Evolutionary conservation across 2,797 vertebrate genomes (phyloP), one percentile per base, ranked within the genome.

Genomic region (Anabacerthia variegaticeps): DNA sequence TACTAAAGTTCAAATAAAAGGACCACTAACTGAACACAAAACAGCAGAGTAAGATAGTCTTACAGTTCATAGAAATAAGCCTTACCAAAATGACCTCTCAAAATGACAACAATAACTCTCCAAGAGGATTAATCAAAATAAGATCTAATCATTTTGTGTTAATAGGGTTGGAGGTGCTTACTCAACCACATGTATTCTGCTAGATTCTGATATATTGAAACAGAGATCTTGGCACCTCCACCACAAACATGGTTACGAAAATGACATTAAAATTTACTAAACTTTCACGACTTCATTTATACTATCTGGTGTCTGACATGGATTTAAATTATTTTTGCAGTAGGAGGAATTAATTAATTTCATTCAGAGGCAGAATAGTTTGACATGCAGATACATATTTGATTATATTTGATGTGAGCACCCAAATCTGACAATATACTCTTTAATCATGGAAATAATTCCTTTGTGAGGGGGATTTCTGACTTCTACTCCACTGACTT

Each of bases 311-410:
- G 48, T 88, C 78, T 89, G 85, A 92, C 78, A 85, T 16, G 14
- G 55, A 51, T 91, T 81, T 92, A n/a, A 89, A 75, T 79, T 92
- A 49, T 82, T 91, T 90, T 87, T 82, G 23, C 44, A 62, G 75
- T 67, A 83, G 83, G 52, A 89, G 61, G 72, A 94, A 88, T 88
- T 66, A 80, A 90, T 88, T 90, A 52, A 91, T 89, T 89, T 39
- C 26, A 41, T 32, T 86, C 61, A 85, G 22, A 88, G 36, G 59
- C 37, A 93, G 67, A 95, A 85, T 34, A 73, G 12, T 8, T 92
- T 85, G 65, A 89, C 63, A 79, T 27, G n/a, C 16, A 75, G 74
- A 58, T 89, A 87, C 8, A 39, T 58, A 89, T 59, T 87, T 85
- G 67, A 94, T 91, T 67, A 48, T 6, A 82, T 28, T 58, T 68